These are phyloP conservation scores for Neolamprologus cancellatus DNA, from an alignment of 2,113 vertebrate species.

Conservation along the genomic window DNA sequence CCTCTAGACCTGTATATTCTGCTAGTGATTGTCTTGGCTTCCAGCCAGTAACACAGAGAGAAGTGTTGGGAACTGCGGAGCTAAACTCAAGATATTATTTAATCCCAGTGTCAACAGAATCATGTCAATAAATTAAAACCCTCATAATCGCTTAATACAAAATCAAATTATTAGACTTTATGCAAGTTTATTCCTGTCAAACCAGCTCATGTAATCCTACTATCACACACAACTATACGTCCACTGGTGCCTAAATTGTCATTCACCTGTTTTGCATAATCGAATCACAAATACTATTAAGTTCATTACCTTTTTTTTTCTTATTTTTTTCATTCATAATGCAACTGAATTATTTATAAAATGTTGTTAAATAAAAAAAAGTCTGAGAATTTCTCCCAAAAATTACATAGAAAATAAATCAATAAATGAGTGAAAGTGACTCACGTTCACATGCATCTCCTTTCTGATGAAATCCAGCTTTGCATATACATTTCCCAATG, in stretches of 20 bases:
- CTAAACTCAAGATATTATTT: slow-evolving; percentile 73
- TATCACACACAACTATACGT: slow-evolving; percentile 7
- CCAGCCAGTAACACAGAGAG: slow-evolving; percentile 58
- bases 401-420: not conserved
- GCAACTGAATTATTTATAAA: not conserved
- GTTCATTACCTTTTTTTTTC: not conserved
- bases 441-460: slow-evolving; percentile 97
- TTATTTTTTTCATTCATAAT: not conserved
- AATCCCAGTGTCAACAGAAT: slow-evolving; percentile 78
- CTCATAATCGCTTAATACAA: slow-evolving; percentile 70
- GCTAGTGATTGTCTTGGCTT: slow-evolving; percentile 72
- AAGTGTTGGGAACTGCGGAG: slow-evolving; percentile 58
- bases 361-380: not conserved
- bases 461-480: slow-evolving; percentile 96
- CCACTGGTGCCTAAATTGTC: not conserved
- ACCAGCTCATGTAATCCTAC: slow-evolving; percentile 31
- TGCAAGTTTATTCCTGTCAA: slow-evolving; percentile 42
- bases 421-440: slow-evolving; percentile 55
- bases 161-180: slow-evolving; percentile 60
- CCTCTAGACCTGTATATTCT: slow-evolving; percentile 68
- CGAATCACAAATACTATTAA: not conserved
- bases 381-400: not conserved
- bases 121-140: slow-evolving; percentile 72
- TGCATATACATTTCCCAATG: slow-evolving; percentile 99
- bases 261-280: slow-evolving; percentile 28